phyloP scores from a whole-genome alignment of 1,140 invertebrate genomes.

The Melanaphis sacchari region DNA sequence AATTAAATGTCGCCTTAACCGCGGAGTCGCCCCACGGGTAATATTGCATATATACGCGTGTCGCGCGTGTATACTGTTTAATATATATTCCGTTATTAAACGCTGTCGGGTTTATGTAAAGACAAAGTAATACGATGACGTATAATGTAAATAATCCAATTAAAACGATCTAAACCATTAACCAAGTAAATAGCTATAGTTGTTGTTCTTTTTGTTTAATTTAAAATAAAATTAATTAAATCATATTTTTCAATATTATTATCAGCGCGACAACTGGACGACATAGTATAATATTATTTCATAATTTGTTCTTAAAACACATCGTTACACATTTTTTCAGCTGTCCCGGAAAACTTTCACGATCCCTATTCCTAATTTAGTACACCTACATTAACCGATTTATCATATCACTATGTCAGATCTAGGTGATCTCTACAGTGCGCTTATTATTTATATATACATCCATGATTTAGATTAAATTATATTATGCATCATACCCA shows the following conservation, averaged over 20 bases:
- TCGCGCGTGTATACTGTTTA: neutral
- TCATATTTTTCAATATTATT: neutral
- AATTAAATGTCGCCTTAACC: neutral
- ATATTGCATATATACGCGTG: neutral
- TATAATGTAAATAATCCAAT: conserved; percentile 12
- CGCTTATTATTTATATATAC: neutral
- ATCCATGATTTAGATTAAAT: too few relatives aligned
- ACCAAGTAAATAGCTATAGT: neutral
- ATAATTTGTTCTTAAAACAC: neutral
- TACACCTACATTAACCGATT: neutral
- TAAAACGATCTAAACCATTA: neutral
- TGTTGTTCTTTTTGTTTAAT: neutral
- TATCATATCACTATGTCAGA: neutral
- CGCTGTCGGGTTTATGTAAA: neutral
- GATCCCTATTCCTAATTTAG: neutral
- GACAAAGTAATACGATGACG: neutral
- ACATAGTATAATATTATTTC: neutral
- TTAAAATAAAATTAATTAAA: neutral
- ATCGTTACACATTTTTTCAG: neutral
- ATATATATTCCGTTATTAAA: neutral
- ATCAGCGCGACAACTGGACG: neutral
- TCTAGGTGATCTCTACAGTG: neutral
- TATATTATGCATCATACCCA: too few relatives aligned
- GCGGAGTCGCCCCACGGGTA: neutral
- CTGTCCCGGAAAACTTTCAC: neutral